A percentile compares a stretch with the other conserved stretches of the same genome.
Conservation (phyloP, 2,113 vertebrate species). For the Varanus salvator region DNA sequence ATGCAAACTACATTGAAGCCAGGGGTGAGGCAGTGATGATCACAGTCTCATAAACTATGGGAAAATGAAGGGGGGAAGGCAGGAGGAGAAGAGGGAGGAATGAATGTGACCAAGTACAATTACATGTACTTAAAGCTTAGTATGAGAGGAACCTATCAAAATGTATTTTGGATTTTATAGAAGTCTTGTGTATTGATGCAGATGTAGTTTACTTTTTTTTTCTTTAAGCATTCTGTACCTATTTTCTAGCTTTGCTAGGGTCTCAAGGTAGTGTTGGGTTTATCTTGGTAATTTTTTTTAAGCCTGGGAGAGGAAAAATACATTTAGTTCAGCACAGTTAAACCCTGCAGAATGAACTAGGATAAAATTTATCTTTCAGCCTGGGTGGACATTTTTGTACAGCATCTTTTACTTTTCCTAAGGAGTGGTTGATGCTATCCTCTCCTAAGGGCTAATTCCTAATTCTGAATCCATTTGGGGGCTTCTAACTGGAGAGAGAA, state of each 20-base stretch:
- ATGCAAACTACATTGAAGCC: background rate
- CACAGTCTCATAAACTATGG: too few species aligned
- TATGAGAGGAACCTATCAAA: background rate
- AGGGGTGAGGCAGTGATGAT: background rate
- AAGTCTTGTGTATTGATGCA: too few species aligned
- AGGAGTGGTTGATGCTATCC: background rate
- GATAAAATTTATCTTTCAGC: background rate
- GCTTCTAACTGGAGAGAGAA: background rate
- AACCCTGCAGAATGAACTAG: background rate
- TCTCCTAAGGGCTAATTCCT: background rate
- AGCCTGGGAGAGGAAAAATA: too few species aligned
- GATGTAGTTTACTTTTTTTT: background rate
- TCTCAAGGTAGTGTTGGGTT: background rate
- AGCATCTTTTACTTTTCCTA: background rate
- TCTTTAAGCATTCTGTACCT: background rate
- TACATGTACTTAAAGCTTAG: background rate
- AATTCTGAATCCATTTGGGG: background rate
- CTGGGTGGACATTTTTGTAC: background rate
- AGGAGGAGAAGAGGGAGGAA: background rate
- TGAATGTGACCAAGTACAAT: background rate
- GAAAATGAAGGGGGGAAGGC: background rate
- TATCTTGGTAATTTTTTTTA: too few species aligned
- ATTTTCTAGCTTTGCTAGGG: background rate
- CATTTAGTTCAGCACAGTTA: too few species aligned
- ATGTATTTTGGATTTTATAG: background rate